Evolutionary conservation across 1,140 invertebrate species (phyloP), one percentile per base, ranked within the genome.

Genomic region (Stenopsyche tienmushanensis): DNA sequence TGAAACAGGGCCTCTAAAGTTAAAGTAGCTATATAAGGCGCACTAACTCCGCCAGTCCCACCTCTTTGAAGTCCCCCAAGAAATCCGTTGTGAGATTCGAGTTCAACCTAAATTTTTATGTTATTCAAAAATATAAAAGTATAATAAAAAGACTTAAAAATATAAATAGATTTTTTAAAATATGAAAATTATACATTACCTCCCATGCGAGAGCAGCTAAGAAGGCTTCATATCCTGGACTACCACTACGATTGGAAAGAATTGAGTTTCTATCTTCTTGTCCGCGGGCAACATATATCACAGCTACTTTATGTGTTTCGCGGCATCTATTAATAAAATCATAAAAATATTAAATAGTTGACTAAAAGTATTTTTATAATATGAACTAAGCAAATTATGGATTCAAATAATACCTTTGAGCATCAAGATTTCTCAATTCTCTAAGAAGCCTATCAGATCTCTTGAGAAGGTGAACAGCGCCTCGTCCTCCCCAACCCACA

Each of bases 221-320:
- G 80, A 99, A 99, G 66, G 89, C 89, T 80, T 99, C 96, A 80
- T 96, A 99, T 10, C 89, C 91, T 65, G 90, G 89, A 75, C 94
- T 97, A 13, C 94, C 96, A 71, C 86, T 95, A 59, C 80, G 72
- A 71, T 82, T 80, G 0, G 78, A 80, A 1, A 99, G 78, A 69
- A 98, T 97, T 1, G 94, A 89, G 79, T 90, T 91, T 74, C 97
- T 95, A 69, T 98, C 96, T 79, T 99, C 97, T 76, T 99, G 97
- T 0, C 97, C 97, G 17, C 91, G 88, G 21, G 90, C 94, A 0
- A 99, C 96, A 79, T 98, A 99, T 71, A 99, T 97, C 1, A 99
- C 95, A 8, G 97, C 98, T 73, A 99, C 92, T 82, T 99, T 99
- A 78, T 99, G 97, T 0, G 96, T 98, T 76, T 99, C 97, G 21